Conservation (phyloP, 2,888 invertebrate species). For the Heliconius hortense region DNA sequence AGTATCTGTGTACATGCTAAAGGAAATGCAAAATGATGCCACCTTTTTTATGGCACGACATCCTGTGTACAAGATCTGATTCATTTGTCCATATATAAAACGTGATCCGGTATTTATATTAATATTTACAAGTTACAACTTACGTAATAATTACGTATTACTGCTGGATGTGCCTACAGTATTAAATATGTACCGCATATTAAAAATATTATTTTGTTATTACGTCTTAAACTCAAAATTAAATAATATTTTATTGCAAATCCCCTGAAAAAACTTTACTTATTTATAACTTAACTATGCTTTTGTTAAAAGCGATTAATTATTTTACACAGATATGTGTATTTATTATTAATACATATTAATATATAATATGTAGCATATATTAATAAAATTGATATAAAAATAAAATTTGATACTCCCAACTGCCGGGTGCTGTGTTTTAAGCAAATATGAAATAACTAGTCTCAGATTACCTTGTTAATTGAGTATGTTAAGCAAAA, state of each 20-base stretch:
- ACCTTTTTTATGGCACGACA: conserved; percentile 19
- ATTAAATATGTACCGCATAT: not conserved
- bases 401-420: not conserved
- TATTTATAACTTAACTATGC: too few relatives aligned
- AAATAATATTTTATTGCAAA: too few relatives aligned
- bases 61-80: conserved; percentile 21
- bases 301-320: too few relatives aligned
- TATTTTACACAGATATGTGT: too few relatives aligned
- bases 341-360: conserved; percentile 2
- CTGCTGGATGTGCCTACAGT: not conserved
- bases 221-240: too few relatives aligned
- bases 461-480: conserved; percentile 55
- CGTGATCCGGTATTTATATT: conserved; percentile 4
- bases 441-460: conserved; percentile 25
- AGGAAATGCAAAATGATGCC: conserved; percentile 41
- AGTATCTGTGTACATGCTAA: conserved; percentile 37
- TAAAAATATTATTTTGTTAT: not conserved
- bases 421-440: not conserved
- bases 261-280: too few relatives aligned
- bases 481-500: conserved; percentile 58
- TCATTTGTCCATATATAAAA: conserved; percentile 14
- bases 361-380: not conserved
- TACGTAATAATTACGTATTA: not conserved
- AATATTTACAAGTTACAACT: not conserved
- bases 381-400: not conserved